Base-by-base conservation (phyloP, 2,113 vertebrate genomes). In the Hyaena hyaena region DNA sequence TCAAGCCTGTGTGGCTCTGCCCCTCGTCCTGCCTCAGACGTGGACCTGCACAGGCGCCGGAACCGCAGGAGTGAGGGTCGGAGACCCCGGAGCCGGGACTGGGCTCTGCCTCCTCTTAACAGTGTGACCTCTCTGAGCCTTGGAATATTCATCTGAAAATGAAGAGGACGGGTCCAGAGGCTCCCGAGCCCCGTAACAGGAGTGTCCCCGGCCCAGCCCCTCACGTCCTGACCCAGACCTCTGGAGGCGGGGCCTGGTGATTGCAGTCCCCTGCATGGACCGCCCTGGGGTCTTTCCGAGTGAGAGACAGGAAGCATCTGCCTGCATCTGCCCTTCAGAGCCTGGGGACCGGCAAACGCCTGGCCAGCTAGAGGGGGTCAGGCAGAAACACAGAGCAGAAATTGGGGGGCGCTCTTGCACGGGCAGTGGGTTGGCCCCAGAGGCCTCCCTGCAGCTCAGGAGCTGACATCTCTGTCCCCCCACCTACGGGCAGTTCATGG, bases 401-500 rank as follows among this genome's bases (percentile, higher is more conserved):
- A 10, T 10, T 2, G 4, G 53, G 16, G 55, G 48, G 74, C 12
- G 4, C 26, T 21, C 76, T 48, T 0, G 1, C 0, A 0, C 31
- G 73, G 24, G 26, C 17, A 76, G 39, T 19, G 63, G 12, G n/a
- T 53, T 15, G 50, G 26, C 31, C 1, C 0, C 0, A 31, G 23
- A 77, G 45, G 24, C 15, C 33, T 35, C 39, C 88, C 76, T 24
- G 50, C 4, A 48, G 58, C 68, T 14, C 79, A 9, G 45, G 31
- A 21, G 31, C 21, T 26, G 63, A 14, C 23, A 1, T 24, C 53
- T 68, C 11, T 68, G 76, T 80, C 45, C 53, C 68, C 73, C 21
- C 2, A 0, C 69, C 23, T 0, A 5, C 3, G 7, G 19, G 12
- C 0, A 0, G 28, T 23, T 31, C 39, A n/a, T 5, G 31, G 15